These are phyloP conservation scores for Dicranocentrus wangi DNA, from an alignment of 2,888 invertebrate species.

Conservation along the genomic window DNA sequence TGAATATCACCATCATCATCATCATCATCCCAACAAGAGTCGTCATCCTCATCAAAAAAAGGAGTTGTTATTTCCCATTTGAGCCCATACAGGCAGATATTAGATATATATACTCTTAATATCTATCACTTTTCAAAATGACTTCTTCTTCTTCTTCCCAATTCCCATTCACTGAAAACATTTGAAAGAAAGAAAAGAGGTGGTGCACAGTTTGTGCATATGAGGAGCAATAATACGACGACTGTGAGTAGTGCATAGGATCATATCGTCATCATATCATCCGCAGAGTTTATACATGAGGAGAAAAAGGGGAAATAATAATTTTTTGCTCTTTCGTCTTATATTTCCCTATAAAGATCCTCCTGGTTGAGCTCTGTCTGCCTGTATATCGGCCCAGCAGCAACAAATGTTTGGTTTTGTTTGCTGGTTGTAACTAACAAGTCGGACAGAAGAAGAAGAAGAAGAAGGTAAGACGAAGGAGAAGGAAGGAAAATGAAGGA, in stretches of 20 bases:
- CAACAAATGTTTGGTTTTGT: slow-evolving; percentile 40
- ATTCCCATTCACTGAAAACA: slow-evolving; percentile 18
- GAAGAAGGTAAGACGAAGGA: slow-evolving; percentile 27
- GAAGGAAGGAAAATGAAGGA: slow-evolving; percentile 1
- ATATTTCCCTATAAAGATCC: slow-evolving; percentile 31
- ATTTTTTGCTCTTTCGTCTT: slow-evolving; percentile 31
- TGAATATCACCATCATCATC: slow-evolving; percentile 17
- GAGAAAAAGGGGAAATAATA: slow-evolving; percentile 18
- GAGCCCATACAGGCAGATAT: neutral
- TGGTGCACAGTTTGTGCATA: neutral
- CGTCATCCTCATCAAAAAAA: slow-evolving; percentile 27
- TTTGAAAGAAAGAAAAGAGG: neutral
- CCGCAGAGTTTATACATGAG: neutral
- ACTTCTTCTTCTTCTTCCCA: slow-evolving; percentile 21
- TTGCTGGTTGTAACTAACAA: slow-evolving; percentile 10
- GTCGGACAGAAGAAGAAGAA: slow-evolving; percentile 25
- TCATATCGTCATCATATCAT: slow-evolving; percentile 21
- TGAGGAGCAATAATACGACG: neutral
- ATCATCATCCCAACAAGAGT: no score
- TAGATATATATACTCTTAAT: slow-evolving; percentile 11
- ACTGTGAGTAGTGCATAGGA: neutral
- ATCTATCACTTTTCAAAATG: slow-evolving; percentile 42
- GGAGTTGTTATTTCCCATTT: neutral
- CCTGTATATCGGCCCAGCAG: no score
- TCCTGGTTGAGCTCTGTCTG: no score